phyloP scores from a whole-genome alignment of 2,113 vertebrate species.

The Corvus hawaiiensis region DNA sequence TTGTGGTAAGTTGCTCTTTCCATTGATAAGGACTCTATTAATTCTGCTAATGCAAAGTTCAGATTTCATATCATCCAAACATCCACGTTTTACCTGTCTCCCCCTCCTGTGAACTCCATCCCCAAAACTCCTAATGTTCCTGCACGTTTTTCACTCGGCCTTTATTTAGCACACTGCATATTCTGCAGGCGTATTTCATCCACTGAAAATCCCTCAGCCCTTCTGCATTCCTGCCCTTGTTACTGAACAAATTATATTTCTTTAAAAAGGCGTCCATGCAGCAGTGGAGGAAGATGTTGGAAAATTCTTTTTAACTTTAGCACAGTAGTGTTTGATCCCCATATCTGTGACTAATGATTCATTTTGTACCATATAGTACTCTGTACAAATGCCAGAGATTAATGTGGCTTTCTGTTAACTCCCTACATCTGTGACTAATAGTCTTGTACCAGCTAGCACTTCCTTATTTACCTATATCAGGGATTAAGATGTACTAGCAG shows the following conservation, averaged over 20 bases:
- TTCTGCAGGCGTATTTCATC: not conserved
- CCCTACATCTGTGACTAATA: not conserved
- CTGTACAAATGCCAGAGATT: not conserved
- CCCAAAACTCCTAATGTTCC: not conserved
- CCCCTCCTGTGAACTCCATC: not conserved
- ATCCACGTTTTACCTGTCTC: not conserved
- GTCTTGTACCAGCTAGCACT: not conserved
- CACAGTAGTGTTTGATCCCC: not conserved
- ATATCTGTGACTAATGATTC: not conserved
- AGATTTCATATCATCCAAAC: not conserved
- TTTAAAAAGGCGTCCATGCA: not conserved
- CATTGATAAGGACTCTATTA: not conserved
- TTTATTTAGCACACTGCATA: not conserved
- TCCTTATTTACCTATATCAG: not conserved
- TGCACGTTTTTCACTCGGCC: rapidly evolving
- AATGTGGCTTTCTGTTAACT: not conserved
- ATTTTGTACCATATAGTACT: not conserved
- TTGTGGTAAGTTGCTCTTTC: not conserved
- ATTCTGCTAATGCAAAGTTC: not conserved
- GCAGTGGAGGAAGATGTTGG: not conserved
- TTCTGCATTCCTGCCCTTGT: not conserved
- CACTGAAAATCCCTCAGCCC: not conserved
- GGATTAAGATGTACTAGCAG: not conserved
- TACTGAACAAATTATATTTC: not conserved
- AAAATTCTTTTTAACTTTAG: not conserved